A percentile compares a stretch with the other conserved stretches of the same genome.
These are phyloP conservation scores for Hapalemur alaotrensis DNA, from an alignment of 2,797 vertebrate genomes.

Conservation along the genomic window DNA sequence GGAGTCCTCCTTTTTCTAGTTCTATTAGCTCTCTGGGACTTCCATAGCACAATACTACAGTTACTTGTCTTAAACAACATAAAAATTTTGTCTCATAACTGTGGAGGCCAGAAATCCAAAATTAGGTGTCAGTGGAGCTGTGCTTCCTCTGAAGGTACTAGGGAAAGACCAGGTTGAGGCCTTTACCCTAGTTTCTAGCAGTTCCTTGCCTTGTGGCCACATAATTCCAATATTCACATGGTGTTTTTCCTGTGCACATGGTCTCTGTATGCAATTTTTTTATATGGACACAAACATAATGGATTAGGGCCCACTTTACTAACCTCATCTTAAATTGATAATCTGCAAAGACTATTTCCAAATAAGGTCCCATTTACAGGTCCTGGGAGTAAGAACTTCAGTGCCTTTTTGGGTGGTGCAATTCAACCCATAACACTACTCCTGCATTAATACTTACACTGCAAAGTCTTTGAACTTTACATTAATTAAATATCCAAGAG, in stretches of 20 bases:
- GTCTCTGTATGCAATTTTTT: not conserved
- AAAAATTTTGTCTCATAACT: not conserved
- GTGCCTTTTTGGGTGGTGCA: not conserved
- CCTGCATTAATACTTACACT: not conserved
- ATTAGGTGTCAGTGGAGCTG: not conserved
- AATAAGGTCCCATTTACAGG: not conserved
- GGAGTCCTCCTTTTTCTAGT: not conserved
- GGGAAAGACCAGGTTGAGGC: not conserved
- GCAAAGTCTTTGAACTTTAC: not conserved
- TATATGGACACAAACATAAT: not conserved
- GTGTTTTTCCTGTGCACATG: too few species aligned
- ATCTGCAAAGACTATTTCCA: not conserved
- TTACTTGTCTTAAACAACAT: not conserved
- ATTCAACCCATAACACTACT: not conserved
- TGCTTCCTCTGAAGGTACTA: not conserved
- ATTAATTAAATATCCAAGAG: not conserved
- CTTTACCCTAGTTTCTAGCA: not conserved
- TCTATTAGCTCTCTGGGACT: not conserved
- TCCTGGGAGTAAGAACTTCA: not conserved
- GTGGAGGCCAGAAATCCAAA: not conserved
- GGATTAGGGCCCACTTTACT: not conserved
- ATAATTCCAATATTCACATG: not conserved
- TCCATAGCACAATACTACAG: not conserved
- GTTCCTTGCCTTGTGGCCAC: not conserved
- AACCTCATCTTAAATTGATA: not conserved